Evolutionary conservation across 2,888 invertebrate species (phyloP), one percentile per base, ranked within the genome.

Genomic region (Campopleginae sp.): DNA sequence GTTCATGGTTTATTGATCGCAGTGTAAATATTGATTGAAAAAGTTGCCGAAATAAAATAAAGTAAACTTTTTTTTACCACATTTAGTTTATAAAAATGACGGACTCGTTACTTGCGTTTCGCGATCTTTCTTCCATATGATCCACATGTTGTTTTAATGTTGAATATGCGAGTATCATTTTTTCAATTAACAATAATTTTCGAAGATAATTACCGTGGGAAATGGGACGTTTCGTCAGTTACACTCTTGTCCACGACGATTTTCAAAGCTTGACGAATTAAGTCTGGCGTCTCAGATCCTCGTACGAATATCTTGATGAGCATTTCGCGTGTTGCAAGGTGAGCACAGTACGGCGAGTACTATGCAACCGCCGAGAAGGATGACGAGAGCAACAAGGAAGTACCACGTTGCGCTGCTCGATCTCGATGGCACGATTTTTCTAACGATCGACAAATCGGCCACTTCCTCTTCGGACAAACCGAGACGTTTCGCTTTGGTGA

Each of bases 391-490:
- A 33, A 89, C 87, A 61, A 90, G 70, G 72, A 88, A 89, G 72
- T 87, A 89, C 91, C 90, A 90, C 38, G 86, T 80, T 58, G 84
- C 76, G 51, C 86, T 86, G 27, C 80, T 87, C 27, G 89, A 85
- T 61, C 89, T 88, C 7, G 88, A 61, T n/a, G 89, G 88, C 33
- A 91, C 83, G 54, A 92, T 88, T 85, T 87, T 91, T 84, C 89
- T 90, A 27, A 88, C 89, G 54, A 90, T 86, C 70, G 91, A 88
- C 58, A 92, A 82, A 81, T 90, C 90, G 44, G 88, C 88, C 3
- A 92, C 87, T 80, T 92, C 91, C 66, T 89, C 89, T 46, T 89
- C 86, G 66, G 86, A 89, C 66, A 92, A 65, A 38, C 91, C 91
- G 79, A 91, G 82, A 33, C 91, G 88, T 80, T 86, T 90, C 46